Evolutionary conservation across 2,888 invertebrate genomes (phyloP), one percentile per base, ranked within the genome.

Genomic region (Pyrgus malvae): DNA sequence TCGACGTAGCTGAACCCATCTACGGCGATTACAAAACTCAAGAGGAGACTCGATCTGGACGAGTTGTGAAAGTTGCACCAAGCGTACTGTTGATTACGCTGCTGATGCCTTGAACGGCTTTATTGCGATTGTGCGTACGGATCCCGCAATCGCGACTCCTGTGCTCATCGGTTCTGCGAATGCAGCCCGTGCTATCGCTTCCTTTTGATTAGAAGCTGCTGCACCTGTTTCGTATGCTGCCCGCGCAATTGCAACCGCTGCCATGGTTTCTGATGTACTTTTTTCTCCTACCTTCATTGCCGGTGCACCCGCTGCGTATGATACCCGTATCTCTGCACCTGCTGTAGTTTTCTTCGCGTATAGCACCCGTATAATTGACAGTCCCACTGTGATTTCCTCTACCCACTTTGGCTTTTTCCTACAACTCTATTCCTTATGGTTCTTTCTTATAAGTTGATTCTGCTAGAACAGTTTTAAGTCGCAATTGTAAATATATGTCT

Each of bases 21-120:
- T 92, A 92, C 55, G 92, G 92, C 9, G 92, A 92, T 80, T 87
- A 69, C 76, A 92, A 92, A 75, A 91, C 88, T 76, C 92, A 92
- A 70, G 78, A 80, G 9, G 92, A 92, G 78, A 85, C 86, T 51
- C 89, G 92, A 65, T 78, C 80, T 41, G 92, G 92, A 31, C 91
- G 91, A 63, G 72, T 76, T 53, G 92, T 92, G 41, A 74, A 80
- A 60, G 92, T 6, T 6, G 25, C 25, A 4, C 25, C 2, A 27
- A 27, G 25, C 3, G 25, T 2, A 7, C 7, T 27, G 25, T 27
- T 4, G 25, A 27, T 9, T 27, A 27, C 25, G 25, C 25, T 2
- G 25, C 25, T 2, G 25, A 27, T 27, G 25, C 25, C 2, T 27
- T 27, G 25, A 27, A 27, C 25, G 25, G 25, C 6, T 27, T 27